Base-by-base conservation (phyloP, 2,888 invertebrate genomes). In the Helicoverpa assulta region DNA sequence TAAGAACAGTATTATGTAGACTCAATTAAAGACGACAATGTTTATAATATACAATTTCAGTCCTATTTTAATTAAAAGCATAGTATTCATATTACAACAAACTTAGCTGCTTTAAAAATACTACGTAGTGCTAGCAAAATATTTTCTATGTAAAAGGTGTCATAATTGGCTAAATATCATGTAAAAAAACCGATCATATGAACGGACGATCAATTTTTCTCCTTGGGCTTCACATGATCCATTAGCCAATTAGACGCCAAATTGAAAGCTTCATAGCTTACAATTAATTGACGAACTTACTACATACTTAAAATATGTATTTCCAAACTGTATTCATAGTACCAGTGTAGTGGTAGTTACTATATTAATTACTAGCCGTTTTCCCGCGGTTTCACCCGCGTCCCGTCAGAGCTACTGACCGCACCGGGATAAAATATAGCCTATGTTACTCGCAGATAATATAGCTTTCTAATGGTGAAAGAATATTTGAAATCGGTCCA, bases 181-280 rank as follows among this genome's bases (percentile, higher is more conserved):
- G 14, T 4, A 40, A 12, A 40, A 14, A 14, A 12, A 40, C 5
- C n/a, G 0, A 47, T 6, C n/a, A 16, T 5, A 47, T 3, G 47
- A 5, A 40, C 14, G 1, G 12, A 12, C 2, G 12, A 37, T 12
- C 10, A 16, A 16, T 5, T 43, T 5, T 1, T 16, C 16, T 1
- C 3, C 14, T 43, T 5, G 16, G 5, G 5, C 43, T 3, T 16
- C 16, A 43, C 5, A 43, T 43, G 4, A 43, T 10, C 37, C 12
- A 43, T 47, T n/a, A n/a, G n/a, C 47, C 47, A 47, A 70, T 50
- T 52, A 63, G 58, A 55, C 21, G 18, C 65, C 56, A 74, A 62
- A 50, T 1, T 53, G 55, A 52, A 65, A 79, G 63, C 79, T 76
- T 59, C 58, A 6, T 61, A 59, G 52, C 55, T 69, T 69, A 76